Evolutionary conservation across 1,140 invertebrate species (phyloP).

Genomic region (Cepaea nemoralis): DNA sequence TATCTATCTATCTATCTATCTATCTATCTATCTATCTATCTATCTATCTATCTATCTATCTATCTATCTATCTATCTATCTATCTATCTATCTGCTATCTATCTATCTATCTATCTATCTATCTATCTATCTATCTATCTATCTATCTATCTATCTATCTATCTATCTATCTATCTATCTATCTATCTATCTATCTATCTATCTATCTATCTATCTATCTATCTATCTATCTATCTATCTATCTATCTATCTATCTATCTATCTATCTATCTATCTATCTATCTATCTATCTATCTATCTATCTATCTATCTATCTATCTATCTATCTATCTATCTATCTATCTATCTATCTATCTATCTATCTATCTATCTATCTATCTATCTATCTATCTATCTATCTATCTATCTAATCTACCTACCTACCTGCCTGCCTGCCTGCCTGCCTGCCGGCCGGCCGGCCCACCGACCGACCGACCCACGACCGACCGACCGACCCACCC

Average conservation of each 20-base stretch:
- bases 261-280: constrained; percentile 11
- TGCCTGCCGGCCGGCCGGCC: too few species aligned
- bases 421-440: too few species aligned
- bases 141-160: constrained; percentile 24
- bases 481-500: too few species aligned
- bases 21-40: constrained; percentile 13
- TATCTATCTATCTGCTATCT: too few species aligned
- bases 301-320: constrained; percentile 11
- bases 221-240: constrained; percentile 11
- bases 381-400: neutral
- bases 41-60: constrained; percentile 15
- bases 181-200: constrained; percentile 11
- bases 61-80: too few species aligned
- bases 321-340: constrained; percentile 11
- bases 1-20: constrained; percentile 22
- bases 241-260: constrained; percentile 11
- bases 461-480: too few species aligned
- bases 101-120: too few species aligned
- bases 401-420: too few species aligned
- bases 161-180: constrained; percentile 24
- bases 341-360: constrained; percentile 10
- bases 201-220: constrained; percentile 11
- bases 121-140: constrained; percentile 20
- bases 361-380: constrained; percentile 16
- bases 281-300: constrained; percentile 11